Evolutionary conservation across 2,113 vertebrate species (phyloP).

Genomic region (Leptobrachium ailaonicum): DNA sequence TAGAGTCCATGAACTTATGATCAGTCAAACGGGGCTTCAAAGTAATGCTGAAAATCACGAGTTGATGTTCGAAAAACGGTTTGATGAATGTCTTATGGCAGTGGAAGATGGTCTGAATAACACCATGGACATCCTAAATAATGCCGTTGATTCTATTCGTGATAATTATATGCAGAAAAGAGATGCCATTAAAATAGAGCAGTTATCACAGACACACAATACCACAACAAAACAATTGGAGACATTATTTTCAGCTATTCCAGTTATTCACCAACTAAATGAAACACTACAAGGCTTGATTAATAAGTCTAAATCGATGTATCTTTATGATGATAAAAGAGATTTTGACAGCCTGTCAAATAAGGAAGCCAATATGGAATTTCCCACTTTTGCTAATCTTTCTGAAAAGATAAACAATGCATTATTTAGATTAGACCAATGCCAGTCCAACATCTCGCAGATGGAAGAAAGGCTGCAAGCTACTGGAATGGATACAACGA

Average conservation of each 20-base stretch:
- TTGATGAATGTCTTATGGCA: slow-evolving; percentile 64
- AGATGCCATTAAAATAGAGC: background rate
- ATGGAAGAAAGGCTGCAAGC: slow-evolving; percentile 59
- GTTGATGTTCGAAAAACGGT: slow-evolving; percentile 58
- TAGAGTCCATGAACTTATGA: slow-evolving; percentile 58
- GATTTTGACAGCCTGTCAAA: slow-evolving; percentile 45
- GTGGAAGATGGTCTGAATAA: slow-evolving; percentile 76
- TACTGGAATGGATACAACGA: slow-evolving; percentile 49
- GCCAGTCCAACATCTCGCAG: slow-evolving; percentile 53
- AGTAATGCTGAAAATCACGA: slow-evolving; percentile 60
- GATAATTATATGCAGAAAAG: slow-evolving; percentile 67
- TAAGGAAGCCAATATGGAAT: slow-evolving; percentile 31
- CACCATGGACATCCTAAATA: slow-evolving; percentile 72
- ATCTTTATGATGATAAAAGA: slow-evolving; percentile 51
- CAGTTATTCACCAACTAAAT: slow-evolving; percentile 63
- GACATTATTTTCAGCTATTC: slow-evolving; percentile 59
- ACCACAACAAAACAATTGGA: slow-evolving; percentile 58
- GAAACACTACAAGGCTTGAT: slow-evolving; percentile 62
- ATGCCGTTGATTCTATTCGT: slow-evolving; percentile 70
- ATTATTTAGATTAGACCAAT: slow-evolving; percentile 51
- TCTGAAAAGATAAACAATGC: slow-evolving; percentile 63
- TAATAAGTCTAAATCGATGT: slow-evolving; percentile 47
- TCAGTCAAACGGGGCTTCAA: slow-evolving; percentile 62
- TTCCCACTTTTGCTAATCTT: slow-evolving; percentile 53
- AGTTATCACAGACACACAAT: slow-evolving; percentile 46